Evolutionary conservation across 2,797 vertebrate genomes (phyloP).

Genomic region (Streptopelia turtur): DNA sequence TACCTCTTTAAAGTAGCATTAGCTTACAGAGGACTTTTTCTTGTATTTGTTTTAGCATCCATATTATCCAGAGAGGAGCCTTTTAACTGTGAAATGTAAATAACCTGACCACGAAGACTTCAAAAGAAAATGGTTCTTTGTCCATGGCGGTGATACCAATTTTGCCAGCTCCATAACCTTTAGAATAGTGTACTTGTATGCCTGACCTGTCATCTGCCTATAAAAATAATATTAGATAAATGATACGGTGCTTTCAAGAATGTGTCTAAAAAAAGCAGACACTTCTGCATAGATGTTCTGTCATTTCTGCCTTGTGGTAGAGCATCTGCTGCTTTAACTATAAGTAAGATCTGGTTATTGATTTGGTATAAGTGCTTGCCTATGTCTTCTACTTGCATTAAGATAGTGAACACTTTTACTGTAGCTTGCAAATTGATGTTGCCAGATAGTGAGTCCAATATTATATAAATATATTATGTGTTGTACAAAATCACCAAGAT

Average conservation of each 20-base stretch:
- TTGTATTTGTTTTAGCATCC: constrained; percentile 44
- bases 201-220: constrained; percentile 63
- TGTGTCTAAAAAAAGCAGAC: constrained; percentile 54
- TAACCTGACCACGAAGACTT: constrained; percentile 57
- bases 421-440: constrained; percentile 29
- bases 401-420: constrained; percentile 36
- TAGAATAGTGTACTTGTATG: constrained; percentile 46
- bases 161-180: constrained; percentile 72
- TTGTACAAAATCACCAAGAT: constrained; percentile 58
- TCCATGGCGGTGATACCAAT: constrained; percentile 33
- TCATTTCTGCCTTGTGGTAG: constrained; percentile 39
- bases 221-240: constrained; percentile 70
- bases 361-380: constrained; percentile 13
- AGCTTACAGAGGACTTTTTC: constrained; percentile 32
- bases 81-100: constrained; percentile 67
- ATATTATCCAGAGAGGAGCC: constrained; percentile 43
- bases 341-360: constrained; percentile 27
- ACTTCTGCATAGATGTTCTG: constrained; percentile 49
- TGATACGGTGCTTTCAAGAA: constrained; percentile 57
- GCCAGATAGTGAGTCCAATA: constrained; percentile 6
- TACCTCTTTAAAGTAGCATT: constrained; percentile 59
- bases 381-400: background rate
- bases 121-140: constrained; percentile 64
- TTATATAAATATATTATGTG: constrained; percentile 58
- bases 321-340: constrained; percentile 48